phyloP scores from a whole-genome alignment of 2,797 vertebrate species.

The Delichon dasypus region DNA sequence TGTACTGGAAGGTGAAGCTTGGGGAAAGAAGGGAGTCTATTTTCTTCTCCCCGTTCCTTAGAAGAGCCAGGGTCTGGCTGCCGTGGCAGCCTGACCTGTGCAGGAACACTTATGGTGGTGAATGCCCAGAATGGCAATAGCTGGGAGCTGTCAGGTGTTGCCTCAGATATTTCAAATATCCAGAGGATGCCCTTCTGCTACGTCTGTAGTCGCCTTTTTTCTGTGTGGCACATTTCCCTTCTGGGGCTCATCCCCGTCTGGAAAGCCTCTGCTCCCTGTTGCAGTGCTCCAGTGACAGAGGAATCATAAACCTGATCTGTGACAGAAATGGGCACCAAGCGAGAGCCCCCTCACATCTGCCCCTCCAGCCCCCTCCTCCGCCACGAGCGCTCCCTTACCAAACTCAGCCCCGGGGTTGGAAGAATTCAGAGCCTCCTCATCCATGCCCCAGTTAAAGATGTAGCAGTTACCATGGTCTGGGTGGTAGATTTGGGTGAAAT shows the following conservation, averaged over 20 bases:
- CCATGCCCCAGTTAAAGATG: slow-evolving; percentile 84
- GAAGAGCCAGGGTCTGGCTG: not conserved
- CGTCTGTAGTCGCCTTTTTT: not conserved
- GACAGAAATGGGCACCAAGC: not conserved
- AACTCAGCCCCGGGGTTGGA: slow-evolving; percentile 81
- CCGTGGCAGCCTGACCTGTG: fast-evolving
- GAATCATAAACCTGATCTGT: too few relatives aligned
- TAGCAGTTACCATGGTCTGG: slow-evolving; percentile 83
- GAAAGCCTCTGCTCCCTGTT: not conserved
- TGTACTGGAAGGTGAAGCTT: not conserved
- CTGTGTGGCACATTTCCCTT: not conserved
- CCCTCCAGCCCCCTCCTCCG: not conserved
- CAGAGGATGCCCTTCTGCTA: not conserved
- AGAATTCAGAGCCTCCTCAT: slow-evolving; percentile 66
- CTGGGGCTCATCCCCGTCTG: not conserved
- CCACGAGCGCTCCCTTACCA: slow-evolving; percentile 41
- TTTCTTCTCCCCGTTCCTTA: not conserved
- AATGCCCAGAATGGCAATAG: not conserved
- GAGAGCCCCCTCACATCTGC: fast-evolving
- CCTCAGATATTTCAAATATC: not conserved
- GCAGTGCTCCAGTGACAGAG: not conserved
- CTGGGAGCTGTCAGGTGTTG: not conserved
- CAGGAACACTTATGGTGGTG: fast-evolving
- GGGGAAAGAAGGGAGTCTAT: not conserved
- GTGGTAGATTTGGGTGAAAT: slow-evolving; percentile 80